These are phyloP conservation scores for Drosophila niveifrons DNA, from an alignment of 2,888 invertebrate genomes.

Conservation along the genomic window DNA sequence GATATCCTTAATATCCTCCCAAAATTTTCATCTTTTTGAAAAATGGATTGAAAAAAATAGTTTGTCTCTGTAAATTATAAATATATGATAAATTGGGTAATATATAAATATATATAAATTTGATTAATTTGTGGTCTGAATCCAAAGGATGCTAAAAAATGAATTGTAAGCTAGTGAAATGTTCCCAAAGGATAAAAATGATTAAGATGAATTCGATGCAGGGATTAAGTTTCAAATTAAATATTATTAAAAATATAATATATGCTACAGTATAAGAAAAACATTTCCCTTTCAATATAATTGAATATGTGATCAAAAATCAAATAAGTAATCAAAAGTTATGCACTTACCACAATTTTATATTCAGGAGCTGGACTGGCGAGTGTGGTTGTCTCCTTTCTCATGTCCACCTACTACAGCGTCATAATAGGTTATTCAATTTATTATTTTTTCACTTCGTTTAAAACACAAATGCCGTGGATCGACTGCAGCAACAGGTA, in stretches of 20 bases:
- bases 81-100: no score
- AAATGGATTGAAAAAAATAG: no score
- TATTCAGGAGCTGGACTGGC: conserved; percentile 95
- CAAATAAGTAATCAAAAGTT: not conserved
- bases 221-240: not conserved
- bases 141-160: no score
- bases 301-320: not conserved
- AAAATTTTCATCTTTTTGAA: no score
- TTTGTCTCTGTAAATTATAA: no score
- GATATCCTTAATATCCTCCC: no score
- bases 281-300: not conserved
- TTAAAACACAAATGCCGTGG: conserved; percentile 95
- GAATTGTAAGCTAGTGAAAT: no score
- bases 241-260: not conserved
- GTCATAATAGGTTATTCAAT: conserved; percentile 97
- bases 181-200: no score
- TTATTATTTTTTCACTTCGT: conserved; percentile 96
- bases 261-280: not conserved
- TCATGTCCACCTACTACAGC: conserved; percentile 98
- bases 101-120: no score
- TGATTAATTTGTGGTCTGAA: no score
- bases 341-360: not conserved
- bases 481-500: conserved; percentile 92
- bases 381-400: conserved; percentile 96
- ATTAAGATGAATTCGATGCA: no score